A percentile compares a stretch with the other conserved stretches of the same genome.
These are phyloP conservation scores for Lepas anatifera DNA, from an alignment of 2,888 invertebrate species.

Conservation along the genomic window DNA sequence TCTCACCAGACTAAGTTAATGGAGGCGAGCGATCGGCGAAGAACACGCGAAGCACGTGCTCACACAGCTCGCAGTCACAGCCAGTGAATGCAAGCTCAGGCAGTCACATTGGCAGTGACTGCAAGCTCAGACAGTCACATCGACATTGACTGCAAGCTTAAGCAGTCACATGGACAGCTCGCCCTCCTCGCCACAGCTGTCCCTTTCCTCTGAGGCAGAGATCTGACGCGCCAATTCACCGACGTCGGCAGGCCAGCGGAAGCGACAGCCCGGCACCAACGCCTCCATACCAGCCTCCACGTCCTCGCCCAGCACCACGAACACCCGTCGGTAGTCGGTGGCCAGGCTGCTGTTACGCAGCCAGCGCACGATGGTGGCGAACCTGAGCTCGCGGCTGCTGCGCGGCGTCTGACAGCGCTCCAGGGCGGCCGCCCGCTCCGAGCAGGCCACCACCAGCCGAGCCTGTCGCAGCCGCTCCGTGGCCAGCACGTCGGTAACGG, in stretches of 20 bases:
- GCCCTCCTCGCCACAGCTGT: too few relatives aligned
- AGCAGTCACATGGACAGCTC: too few relatives aligned
- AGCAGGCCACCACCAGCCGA: neutral
- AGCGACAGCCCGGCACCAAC: slow-evolving; percentile 40
- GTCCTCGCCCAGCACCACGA: neutral
- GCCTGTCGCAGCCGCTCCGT: neutral
- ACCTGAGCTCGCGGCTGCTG: neutral
- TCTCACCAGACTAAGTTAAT: too few relatives aligned
- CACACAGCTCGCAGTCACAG: too few relatives aligned
- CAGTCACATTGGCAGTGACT: too few relatives aligned
- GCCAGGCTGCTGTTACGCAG: neutral
- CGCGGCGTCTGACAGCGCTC: neutral
- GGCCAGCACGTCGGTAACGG: neutral
- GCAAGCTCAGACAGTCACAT: too few relatives aligned
- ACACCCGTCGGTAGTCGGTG: neutral
- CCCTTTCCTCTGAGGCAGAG: too few relatives aligned
- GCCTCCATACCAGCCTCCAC: slow-evolving; percentile 32
- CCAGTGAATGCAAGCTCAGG: too few relatives aligned
- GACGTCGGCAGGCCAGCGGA: slow-evolving; percentile 45
- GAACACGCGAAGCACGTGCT: too few relatives aligned
- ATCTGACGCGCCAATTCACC: neutral
- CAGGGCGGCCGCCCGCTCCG: neutral
- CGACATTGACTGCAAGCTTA: too few relatives aligned
- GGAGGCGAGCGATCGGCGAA: too few relatives aligned
- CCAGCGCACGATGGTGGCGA: neutral